These are phyloP conservation scores for Xestia ashworthii DNA, from an alignment of 2,888 invertebrate species.

Conservation along the genomic window DNA sequence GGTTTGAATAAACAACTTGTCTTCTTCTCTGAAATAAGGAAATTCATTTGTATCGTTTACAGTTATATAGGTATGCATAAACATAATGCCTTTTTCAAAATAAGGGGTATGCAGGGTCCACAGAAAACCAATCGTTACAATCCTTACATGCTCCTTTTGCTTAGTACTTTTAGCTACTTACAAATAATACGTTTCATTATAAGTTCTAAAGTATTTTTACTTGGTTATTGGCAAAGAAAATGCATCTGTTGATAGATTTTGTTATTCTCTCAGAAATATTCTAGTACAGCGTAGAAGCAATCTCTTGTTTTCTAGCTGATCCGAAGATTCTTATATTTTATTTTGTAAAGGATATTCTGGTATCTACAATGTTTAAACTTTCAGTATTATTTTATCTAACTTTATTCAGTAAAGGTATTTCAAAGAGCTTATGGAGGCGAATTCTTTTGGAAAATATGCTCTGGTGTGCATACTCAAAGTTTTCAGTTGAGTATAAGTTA, in stretches of 20 bases:
- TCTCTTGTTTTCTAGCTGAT: constrained; percentile 42
- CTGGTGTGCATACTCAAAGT: neutral
- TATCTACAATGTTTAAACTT: constrained; percentile 12
- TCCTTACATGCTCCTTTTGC: neutral
- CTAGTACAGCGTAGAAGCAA: constrained; percentile 35
- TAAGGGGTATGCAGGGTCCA: neutral
- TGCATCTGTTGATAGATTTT: constrained; percentile 12
- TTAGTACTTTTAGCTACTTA: neutral
- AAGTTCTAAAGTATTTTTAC: neutral
- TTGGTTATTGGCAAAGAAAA: constrained; percentile 7
- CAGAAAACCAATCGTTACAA: neutral
- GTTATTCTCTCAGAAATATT: constrained; percentile 19
- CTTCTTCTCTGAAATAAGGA: neutral
- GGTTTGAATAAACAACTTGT: constrained; percentile 16
- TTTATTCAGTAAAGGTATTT: constrained; percentile 14
- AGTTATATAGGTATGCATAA: neutral
- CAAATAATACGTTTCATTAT: neutral
- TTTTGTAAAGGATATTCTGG: constrained; percentile 22
- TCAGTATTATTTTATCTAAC: constrained; percentile 28
- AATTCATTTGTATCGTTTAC: neutral
- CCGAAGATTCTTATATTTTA: constrained; percentile 32
- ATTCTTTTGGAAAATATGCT: neutral
- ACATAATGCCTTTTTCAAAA: neutral
- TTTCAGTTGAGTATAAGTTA: neutral
- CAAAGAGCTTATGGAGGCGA: neutral